Evolutionary conservation across 1,140 invertebrate species (phyloP).

Genomic region (Apis cerana): DNA sequence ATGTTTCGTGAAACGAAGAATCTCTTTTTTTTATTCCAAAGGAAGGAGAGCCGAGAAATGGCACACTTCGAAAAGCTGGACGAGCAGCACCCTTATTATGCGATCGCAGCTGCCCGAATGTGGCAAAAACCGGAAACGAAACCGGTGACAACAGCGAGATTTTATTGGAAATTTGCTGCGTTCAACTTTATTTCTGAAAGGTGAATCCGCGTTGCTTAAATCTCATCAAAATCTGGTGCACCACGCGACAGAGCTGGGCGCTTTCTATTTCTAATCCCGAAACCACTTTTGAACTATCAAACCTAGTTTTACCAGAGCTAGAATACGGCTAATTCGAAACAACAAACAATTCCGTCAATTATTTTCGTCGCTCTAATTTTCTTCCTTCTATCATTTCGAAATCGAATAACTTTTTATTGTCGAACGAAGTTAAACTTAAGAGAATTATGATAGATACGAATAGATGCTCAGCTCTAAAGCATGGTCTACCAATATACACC

Average conservation of each 20-base stretch:
- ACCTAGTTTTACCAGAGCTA: too few species aligned
- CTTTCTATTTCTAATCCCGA: background rate
- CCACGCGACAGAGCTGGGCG: background rate
- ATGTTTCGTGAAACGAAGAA: background rate
- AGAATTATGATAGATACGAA: too few species aligned
- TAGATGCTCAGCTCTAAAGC: background rate
- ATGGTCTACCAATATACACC: background rate
- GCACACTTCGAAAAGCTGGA: conserved; percentile 68
- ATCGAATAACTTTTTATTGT: too few species aligned
- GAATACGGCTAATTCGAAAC: too few species aligned
- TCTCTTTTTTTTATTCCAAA: conserved; percentile 40
- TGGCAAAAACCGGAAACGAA: conserved; percentile 69
- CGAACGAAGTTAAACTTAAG: too few species aligned
- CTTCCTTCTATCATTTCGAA: too few species aligned
- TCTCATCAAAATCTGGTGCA: background rate
- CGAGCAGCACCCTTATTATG: conserved; percentile 70
- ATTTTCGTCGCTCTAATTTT: too few species aligned
- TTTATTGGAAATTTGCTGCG: conserved; percentile 74
- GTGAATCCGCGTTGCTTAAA: conserved; percentile 57
- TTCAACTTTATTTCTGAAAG: conserved; percentile 73
- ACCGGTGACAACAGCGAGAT: conserved; percentile 66
- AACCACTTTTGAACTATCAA: too few species aligned
- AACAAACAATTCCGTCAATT: too few species aligned
- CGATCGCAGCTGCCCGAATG: conserved; percentile 71
- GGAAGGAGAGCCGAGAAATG: conserved; percentile 63